Percentiles rank a stretch among this genome's conserved stretches.
phyloP scores from a whole-genome alignment of 2,113 vertebrate species.

The Gallinago media region DNA sequence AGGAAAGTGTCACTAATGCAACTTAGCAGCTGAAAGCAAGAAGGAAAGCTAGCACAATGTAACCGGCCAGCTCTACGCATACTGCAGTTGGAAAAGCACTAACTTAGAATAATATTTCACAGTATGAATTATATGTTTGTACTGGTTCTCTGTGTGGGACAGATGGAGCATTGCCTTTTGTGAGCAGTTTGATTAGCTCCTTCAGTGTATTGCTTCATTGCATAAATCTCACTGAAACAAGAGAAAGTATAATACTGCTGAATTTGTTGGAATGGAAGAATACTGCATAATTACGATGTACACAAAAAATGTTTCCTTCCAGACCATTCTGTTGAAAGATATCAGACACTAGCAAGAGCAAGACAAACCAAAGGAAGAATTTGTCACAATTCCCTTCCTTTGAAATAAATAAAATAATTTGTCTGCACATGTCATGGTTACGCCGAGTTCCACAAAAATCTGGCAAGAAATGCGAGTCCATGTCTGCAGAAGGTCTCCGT shows the following conservation, averaged over 20 bases:
- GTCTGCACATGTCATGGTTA: neutral
- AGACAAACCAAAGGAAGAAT: neutral
- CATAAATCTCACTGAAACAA: neutral
- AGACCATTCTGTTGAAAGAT: neutral
- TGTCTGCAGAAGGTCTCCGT: neutral
- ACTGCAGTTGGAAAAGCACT: neutral
- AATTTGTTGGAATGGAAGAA: neutral
- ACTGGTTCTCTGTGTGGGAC: neutral
- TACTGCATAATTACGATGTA: neutral
- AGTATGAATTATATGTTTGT: neutral
- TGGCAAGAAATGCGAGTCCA: neutral
- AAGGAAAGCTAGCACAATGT: neutral
- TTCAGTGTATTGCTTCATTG: neutral
- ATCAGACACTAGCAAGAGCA: neutral
- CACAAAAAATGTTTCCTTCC: neutral
- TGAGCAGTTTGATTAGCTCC: neutral
- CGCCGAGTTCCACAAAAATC: neutral
- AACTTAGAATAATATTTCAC: neutral
- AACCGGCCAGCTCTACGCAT: neutral
- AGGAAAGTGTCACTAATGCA: neutral
- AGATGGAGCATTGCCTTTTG: neutral
- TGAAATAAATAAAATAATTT: neutral
- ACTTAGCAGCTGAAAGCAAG: neutral
- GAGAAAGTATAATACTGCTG: neutral
- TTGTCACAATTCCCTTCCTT: neutral